These are phyloP conservation scores for Capitella teleta DNA, from an alignment of 1,140 invertebrate species.

Conservation along the genomic window DNA sequence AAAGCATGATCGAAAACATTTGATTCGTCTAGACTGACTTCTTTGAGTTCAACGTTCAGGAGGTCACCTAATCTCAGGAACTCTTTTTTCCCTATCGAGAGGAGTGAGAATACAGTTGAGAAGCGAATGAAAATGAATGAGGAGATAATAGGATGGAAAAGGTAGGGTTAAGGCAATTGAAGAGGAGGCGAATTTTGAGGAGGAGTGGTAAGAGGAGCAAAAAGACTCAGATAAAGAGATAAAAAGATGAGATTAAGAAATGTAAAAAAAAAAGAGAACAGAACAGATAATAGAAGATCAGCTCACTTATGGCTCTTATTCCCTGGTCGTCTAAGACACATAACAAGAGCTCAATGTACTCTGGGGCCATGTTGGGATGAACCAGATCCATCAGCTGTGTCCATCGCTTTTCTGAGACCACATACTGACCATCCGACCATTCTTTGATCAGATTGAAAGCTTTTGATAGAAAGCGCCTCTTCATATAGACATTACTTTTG, in stretches of 20 bases:
- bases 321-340: neutral
- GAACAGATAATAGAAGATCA: too few relatives aligned
- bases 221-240: too few relatives aligned
- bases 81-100: constrained; percentile 16
- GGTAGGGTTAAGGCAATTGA: too few relatives aligned
- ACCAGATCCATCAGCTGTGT: neutral
- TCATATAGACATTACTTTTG: constrained; percentile 34
- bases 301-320: too few relatives aligned
- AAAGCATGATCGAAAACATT: constrained; percentile 32
- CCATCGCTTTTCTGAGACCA: neutral
- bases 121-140: too few relatives aligned
- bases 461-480: constrained; percentile 34
- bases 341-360: neutral
- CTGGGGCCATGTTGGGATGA: neutral
- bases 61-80: constrained; percentile 43
- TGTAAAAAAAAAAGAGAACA: too few relatives aligned
- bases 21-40: constrained; percentile 40
- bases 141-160: too few relatives aligned
- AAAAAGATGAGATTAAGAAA: too few relatives aligned
- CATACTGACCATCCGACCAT: neutral
- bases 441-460: constrained; percentile 1
- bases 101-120: too few relatives aligned
- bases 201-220: too few relatives aligned
- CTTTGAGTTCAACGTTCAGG: constrained; percentile 42
- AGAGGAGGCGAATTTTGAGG: too few relatives aligned